A percentile compares a stretch with the other conserved stretches of the same genome.
Conservation (phyloP, 2,888 invertebrate species). For the Spilosoma lubricipeda region DNA sequence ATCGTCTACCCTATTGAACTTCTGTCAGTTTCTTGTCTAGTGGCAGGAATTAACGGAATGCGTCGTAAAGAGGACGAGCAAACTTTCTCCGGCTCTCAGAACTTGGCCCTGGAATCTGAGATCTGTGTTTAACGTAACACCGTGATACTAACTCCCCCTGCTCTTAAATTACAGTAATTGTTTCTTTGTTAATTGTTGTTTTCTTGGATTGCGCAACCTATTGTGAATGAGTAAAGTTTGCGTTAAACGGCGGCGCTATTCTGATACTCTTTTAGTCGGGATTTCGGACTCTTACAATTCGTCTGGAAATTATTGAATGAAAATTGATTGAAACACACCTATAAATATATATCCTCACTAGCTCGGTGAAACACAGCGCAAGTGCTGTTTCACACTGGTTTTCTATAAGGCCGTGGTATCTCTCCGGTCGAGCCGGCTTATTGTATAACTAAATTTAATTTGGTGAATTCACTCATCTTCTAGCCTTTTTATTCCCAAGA, state of each 20-base stretch:
- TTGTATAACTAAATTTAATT: too few species aligned
- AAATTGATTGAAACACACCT: too few species aligned
- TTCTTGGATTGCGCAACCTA: constrained; percentile 39
- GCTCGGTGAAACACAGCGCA: too few species aligned
- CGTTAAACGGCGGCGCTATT: not conserved
- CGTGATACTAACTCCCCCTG: constrained; percentile 14
- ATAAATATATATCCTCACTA: too few species aligned
- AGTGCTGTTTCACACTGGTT: too few species aligned
- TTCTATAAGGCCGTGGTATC: too few species aligned
- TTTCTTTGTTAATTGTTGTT: constrained; percentile 35
- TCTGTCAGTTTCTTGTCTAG: constrained; percentile 5
- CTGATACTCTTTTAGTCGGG: not conserved
- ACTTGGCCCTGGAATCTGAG: constrained; percentile 16
- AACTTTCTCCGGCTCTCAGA: constrained; percentile 27
- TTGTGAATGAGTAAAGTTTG: constrained; percentile 2
- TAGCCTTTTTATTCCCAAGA: too few species aligned
- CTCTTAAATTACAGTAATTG: constrained; percentile 4
- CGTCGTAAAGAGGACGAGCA: constrained; percentile 28
- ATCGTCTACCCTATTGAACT: not conserved
- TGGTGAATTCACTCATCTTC: not conserved
- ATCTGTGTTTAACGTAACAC: constrained; percentile 24
- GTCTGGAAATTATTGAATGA: not conserved
- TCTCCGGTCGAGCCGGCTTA: too few species aligned
- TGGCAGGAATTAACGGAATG: constrained; percentile 25
- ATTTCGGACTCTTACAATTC: not conserved